Conservation (phyloP, 1,140 invertebrate species). For the Neodiprion pinetum region DNA sequence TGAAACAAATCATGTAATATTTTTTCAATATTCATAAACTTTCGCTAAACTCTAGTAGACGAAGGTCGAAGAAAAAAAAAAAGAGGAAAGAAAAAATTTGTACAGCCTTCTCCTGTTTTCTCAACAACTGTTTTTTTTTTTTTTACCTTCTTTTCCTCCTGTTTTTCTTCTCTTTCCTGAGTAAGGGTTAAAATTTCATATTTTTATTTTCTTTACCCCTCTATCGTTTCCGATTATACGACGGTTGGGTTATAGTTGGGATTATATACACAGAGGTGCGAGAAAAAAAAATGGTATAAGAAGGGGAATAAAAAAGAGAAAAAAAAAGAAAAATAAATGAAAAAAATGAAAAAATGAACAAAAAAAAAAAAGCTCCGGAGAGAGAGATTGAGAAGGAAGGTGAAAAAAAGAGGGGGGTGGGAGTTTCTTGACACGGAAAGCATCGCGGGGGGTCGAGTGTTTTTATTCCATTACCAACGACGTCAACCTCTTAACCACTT, state of each 20-base stretch:
- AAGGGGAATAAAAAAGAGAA: conserved; percentile 10
- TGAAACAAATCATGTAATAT: too few species aligned
- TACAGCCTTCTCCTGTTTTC: too few species aligned
- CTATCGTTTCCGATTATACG: too few species aligned
- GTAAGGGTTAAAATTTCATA: background rate
- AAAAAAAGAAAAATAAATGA: conserved; percentile 18
- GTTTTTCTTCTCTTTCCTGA: background rate
- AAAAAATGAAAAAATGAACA: conserved; percentile 22
- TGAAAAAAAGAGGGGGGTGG: conserved; percentile 8
- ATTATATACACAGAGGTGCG: too few species aligned
- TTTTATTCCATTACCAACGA: conserved; percentile 52
- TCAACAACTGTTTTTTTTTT: too few species aligned
- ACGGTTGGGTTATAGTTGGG: too few species aligned
- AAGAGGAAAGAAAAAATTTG: too few species aligned
- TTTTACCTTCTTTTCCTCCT: conserved; percentile 12
- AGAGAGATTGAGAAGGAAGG: conserved; percentile 12
- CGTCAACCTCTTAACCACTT: conserved; percentile 48
- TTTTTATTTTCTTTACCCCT: too few species aligned
- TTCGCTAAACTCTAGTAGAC: too few species aligned
- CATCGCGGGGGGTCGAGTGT: conserved; percentile 45
- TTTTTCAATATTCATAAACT: too few species aligned
- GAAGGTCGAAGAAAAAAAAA: too few species aligned
- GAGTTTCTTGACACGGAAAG: conserved; percentile 26
- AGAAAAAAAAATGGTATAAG: background rate
- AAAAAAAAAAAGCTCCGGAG: conserved; percentile 12